Base-by-base conservation (phyloP, 2,888 invertebrate genomes). In the Lasioglossum zephyrum region DNA sequence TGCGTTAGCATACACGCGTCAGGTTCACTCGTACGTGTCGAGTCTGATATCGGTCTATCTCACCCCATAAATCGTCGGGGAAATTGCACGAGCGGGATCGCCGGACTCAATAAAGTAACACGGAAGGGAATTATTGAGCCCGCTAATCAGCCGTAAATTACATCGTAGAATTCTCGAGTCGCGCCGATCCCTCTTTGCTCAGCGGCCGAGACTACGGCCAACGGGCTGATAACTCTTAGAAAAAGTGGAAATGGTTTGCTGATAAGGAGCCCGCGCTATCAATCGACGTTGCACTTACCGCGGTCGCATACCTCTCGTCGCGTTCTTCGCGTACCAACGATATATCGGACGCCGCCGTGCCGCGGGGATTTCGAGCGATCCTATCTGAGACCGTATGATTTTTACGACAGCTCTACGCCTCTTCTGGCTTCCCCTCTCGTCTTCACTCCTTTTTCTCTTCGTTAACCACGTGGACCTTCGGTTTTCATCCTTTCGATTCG, bases 181-280 rank as follows among this genome's bases (percentile, higher is more conserved):
- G 79, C 63, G 74, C 85, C 57, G 41, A 70, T 70, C 36, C 63
- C 16, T 53, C 74, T 4, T 26, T 60, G 18, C 41, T 31, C 13
- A 13, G 26, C 22, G 53, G 8, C 53, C 22, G 22, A 8, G 22
- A 9, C 53, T 53, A 53, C 22, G 53, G 53, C 53, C 53, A 53
- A 22, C n/a, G 18, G n/a, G 26, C 73, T 41, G 87, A 87, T 87
- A 87, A 81, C 70, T 79, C 36, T 0, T 18, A 72, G 36, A 84
- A 79, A 66, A 77, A 77, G 73, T 73, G 87, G 66, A 86, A 84
- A 87, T 87, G 77, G 81, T 81, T 73, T 77, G 47, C 49, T 84
- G 89, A 90, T 90, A 90, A 90, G 89, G 70, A 69, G 57, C 70
- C 79, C 81, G 88, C 74, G 80, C 80, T 90, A 90, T 90, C 91